Conservation (phyloP, 2,888 invertebrate species). For the Euzetes globulus region DNA sequence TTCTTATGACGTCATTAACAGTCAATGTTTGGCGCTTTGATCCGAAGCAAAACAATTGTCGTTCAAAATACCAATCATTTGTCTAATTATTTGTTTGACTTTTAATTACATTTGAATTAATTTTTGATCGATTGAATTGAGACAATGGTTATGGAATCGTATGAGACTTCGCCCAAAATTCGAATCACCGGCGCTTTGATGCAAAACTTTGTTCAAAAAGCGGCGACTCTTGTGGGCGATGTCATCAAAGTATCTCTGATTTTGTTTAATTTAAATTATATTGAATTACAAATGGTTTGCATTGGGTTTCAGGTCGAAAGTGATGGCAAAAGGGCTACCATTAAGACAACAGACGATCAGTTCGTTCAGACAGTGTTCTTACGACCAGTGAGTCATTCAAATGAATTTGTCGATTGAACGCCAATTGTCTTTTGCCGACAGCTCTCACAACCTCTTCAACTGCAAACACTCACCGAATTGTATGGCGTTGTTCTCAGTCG, state of each 20-base stretch:
- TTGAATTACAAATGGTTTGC: neutral
- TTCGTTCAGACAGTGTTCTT: constrained; percentile 13
- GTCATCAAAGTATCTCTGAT: constrained; percentile 5
- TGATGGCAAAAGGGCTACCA: constrained; percentile 23
- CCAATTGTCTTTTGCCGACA: neutral
- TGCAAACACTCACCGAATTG: neutral
- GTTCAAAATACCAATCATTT: no score
- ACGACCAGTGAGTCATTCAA: constrained; percentile 23
- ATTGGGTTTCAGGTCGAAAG: neutral
- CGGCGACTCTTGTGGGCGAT: constrained; percentile 15
- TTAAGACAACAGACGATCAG: constrained; percentile 30
- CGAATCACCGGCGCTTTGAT: constrained; percentile 29
- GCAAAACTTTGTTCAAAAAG: constrained; percentile 5
- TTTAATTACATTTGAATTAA: neutral
- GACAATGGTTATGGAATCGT: neutral
- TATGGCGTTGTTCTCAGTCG: constrained; percentile 22
- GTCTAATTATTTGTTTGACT: neutral
- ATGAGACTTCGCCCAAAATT: neutral
- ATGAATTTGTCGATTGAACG: neutral
- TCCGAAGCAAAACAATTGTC: no score
- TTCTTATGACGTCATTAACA: no score
- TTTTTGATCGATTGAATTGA: neutral
- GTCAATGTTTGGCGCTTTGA: no score
- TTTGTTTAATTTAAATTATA: neutral
- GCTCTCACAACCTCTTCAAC: neutral